These are phyloP conservation scores for Brachionus paranguensis DNA, from an alignment of 1,140 invertebrate genomes.

Conservation along the genomic window DNA sequence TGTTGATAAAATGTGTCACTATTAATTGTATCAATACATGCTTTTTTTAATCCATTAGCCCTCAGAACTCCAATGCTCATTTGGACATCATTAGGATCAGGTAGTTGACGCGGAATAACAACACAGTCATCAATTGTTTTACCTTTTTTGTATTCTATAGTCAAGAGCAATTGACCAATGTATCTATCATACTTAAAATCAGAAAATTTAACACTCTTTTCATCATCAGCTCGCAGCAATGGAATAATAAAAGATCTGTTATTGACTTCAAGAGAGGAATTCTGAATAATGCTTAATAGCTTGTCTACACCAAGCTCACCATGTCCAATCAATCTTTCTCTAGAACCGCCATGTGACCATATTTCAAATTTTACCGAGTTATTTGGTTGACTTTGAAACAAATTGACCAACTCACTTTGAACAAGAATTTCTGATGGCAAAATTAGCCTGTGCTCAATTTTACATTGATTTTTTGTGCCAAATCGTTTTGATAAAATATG, in stretches of 20 bases:
- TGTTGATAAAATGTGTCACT: neutral
- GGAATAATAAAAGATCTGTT: slow-evolving; percentile 7
- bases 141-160: neutral
- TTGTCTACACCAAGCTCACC: neutral
- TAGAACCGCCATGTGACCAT: neutral
- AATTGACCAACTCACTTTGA: neutral
- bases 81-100: neutral
- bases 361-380: neutral
- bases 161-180: neutral
- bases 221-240: neutral
- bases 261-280: neutral
- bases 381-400: neutral
- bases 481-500: neutral
- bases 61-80: neutral
- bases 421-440: neutral
- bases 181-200: neutral
- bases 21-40: neutral
- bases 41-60: neutral
- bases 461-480: neutral
- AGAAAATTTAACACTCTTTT: neutral
- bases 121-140: neutral
- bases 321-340: neutral
- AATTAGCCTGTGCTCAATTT: neutral
- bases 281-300: neutral
- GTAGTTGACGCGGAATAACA: neutral